These are phyloP conservation scores for Formica aserva DNA, from an alignment of 2,888 invertebrate species.

Conservation along the genomic window DNA sequence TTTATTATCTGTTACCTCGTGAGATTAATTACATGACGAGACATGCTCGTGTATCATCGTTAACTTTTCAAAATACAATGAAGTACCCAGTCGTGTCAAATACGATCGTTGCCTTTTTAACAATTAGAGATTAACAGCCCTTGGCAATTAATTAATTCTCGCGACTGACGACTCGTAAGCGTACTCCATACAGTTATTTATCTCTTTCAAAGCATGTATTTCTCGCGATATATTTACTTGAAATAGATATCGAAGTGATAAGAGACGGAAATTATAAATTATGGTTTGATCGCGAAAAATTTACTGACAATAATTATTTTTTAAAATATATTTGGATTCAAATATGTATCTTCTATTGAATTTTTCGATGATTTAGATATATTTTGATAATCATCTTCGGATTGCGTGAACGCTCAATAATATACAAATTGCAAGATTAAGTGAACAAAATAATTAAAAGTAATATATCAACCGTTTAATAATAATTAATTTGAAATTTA, in stretches of 20 bases:
- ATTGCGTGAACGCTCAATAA: background rate
- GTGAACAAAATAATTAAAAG: background rate
- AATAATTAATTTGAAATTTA: conserved; percentile 1
- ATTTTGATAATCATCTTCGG: background rate
- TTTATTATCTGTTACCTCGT: background rate
- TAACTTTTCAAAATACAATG: background rate
- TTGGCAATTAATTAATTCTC: background rate
- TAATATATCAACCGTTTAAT: background rate
- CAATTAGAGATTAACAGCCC: background rate
- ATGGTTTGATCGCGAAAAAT: background rate
- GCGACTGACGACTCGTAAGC: background rate
- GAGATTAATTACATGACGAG: background rate
- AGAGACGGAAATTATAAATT: background rate
- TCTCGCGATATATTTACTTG: background rate
- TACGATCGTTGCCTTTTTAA: background rate
- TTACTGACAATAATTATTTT: background rate
- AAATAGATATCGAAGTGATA: background rate
- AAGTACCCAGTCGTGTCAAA: background rate
- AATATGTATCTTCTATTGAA: background rate
- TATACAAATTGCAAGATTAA: background rate
- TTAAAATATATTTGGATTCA: background rate
- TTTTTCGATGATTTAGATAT: background rate
- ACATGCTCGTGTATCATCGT: background rate
- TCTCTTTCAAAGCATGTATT: conserved; percentile 1
- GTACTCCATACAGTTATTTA: background rate